A percentile compares a stretch with the other conserved stretches of the same genome.
These are phyloP conservation scores for Prosopocoilus inquinatus DNA, from an alignment of 2,888 invertebrate species.

Conservation along the genomic window DNA sequence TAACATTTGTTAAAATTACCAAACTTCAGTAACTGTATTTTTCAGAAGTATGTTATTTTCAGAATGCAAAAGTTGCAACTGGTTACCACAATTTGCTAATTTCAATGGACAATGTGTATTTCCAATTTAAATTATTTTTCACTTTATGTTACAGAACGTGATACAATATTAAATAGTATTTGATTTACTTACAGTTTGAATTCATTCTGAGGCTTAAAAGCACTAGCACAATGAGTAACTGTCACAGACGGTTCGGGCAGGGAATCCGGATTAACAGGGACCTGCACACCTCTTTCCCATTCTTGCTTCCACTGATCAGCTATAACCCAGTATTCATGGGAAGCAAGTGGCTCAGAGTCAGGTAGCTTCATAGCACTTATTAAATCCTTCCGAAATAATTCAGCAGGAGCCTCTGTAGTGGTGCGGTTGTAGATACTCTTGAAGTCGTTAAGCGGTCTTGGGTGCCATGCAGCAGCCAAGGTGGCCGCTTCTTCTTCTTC, in stretches of 20 bases:
- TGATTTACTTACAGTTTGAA: constrained; percentile 76
- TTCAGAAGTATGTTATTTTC: no score
- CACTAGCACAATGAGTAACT: constrained; percentile 58
- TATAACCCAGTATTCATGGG: constrained; percentile 92
- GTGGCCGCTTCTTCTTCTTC: constrained; percentile 68
- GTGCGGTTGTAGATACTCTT: constrained; percentile 81
- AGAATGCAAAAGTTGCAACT: no score
- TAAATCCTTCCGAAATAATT: constrained; percentile 90
- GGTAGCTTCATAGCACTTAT: constrained; percentile 99
- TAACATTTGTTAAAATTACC: no score
- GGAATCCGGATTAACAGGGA: constrained; percentile 92
- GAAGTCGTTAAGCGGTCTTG: constrained; percentile 80
- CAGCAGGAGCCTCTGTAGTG: constrained; percentile 76
- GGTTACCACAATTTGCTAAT: no score
- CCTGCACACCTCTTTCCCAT: constrained; percentile 98
- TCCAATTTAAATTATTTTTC: no score
- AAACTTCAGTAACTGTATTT: no score
- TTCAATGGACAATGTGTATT: no score
- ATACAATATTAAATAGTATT: no score
- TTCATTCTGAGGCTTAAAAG: constrained; percentile 58
- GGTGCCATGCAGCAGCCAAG: constrained; percentile 68
- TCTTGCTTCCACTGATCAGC: constrained; percentile 98
- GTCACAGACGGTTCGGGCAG: constrained; percentile 85
- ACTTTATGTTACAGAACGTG: no score
- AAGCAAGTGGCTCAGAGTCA: constrained; percentile 90